Conservation (phyloP, 2,113 vertebrate genomes). For the Ondatra zibethicus region DNA sequence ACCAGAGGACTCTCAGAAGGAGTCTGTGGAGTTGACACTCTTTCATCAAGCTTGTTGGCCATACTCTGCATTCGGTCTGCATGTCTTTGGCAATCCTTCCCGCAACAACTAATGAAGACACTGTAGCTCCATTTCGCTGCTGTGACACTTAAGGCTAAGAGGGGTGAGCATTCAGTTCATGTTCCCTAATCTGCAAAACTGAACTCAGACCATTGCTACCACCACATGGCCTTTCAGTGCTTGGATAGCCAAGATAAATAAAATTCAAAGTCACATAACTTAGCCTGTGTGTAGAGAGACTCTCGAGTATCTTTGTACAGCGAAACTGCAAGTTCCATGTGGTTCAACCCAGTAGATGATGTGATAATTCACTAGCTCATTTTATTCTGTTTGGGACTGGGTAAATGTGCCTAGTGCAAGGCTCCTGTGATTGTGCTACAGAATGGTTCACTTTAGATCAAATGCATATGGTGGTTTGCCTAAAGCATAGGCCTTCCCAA, state of each 20-base stretch:
- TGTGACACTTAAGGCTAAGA: neutral
- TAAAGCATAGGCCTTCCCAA: neutral
- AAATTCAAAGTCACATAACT: neutral
- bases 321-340: neutral
- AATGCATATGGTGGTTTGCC: neutral
- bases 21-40: neutral
- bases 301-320: neutral
- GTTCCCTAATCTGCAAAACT: neutral
- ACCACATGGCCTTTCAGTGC: neutral
- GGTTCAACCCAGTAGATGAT: neutral
- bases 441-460: neutral
- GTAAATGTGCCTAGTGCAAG: neutral
- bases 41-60: neutral
- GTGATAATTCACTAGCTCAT: neutral
- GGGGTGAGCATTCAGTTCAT: neutral
- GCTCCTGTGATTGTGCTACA: neutral
- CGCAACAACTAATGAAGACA: neutral
- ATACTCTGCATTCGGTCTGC: neutral
- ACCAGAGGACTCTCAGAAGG: neutral
- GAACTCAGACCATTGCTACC: neutral
- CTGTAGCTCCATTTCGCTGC: neutral
- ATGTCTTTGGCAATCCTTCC: neutral
- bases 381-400: neutral
- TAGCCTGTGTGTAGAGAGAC: neutral
- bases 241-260: neutral